These are phyloP conservation scores for Rhynchophorus ferrugineus DNA, from an alignment of 1,140 invertebrate species.

Conservation along the genomic window DNA sequence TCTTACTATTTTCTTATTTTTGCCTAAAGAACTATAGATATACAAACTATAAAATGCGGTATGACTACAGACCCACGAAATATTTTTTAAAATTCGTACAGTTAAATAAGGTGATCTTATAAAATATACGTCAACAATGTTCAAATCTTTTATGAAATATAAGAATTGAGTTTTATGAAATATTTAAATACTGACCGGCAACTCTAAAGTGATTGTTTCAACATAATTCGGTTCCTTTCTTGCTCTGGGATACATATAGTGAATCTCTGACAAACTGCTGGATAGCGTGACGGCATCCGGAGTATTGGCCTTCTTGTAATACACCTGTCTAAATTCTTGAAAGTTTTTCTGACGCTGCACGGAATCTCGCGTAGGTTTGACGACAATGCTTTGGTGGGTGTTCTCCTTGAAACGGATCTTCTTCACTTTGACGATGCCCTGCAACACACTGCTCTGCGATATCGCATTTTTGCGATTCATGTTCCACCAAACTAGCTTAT, in stretches of 20 bases:
- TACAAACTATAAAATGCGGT: too few relatives aligned
- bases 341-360: conserved; percentile 13
- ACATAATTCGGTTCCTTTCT: background rate
- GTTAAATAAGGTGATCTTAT: too few relatives aligned
- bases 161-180: too few relatives aligned
- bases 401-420: conserved; percentile 14
- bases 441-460: conserved; percentile 10
- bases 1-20: too few relatives aligned
- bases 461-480: conserved; percentile 12
- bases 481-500: background rate
- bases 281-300: background rate
- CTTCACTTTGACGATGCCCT: conserved; percentile 11
- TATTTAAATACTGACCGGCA: background rate
- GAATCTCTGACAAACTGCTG: background rate
- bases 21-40: too few relatives aligned
- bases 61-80: too few relatives aligned
- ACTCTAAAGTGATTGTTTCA: background rate
- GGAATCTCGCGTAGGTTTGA: background rate
- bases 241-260: background rate
- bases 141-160: too few relatives aligned
- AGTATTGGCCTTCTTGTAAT: conserved; percentile 3
- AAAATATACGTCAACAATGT: too few relatives aligned
- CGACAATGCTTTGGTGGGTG: background rate
- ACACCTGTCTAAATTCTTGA: conserved; percentile 15
- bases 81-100: too few relatives aligned